Evolutionary conservation across 2,113 vertebrate species (phyloP).

Genomic region (Sialia sialis): DNA sequence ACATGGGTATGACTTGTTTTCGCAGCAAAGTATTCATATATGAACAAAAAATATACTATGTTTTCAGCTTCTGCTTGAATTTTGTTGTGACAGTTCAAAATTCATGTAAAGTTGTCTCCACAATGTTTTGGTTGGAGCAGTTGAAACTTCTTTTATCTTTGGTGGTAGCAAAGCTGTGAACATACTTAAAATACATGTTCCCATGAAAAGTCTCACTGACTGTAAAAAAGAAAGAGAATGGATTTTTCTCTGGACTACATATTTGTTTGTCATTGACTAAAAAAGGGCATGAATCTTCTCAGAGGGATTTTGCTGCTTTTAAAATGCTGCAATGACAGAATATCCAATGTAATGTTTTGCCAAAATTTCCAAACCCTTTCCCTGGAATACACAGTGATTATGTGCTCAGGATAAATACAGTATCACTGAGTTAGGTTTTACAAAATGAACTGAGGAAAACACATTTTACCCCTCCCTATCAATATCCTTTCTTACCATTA

Average conservation of each 20-base stretch:
- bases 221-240: not conserved
- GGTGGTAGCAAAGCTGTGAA: not conserved
- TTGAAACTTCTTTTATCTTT: slow-evolving; percentile 2
- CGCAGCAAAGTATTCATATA: not conserved
- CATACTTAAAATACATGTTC: not conserved
- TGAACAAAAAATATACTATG: not conserved
- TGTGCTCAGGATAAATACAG: not conserved
- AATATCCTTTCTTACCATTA: not conserved
- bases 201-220: not conserved
- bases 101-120: not conserved
- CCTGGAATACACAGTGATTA: not conserved
- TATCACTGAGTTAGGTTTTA: not conserved
- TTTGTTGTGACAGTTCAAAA: not conserved
- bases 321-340: not conserved
- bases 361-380: not conserved
- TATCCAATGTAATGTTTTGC: not conserved
- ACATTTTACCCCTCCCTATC: not conserved
- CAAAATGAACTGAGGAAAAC: not conserved
- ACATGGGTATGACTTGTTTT: not conserved
- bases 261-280: not conserved
- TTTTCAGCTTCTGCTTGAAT: not conserved
- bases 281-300: not conserved
- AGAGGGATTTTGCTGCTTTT: not conserved
- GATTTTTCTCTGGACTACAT: not conserved
- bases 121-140: not conserved